Evolutionary conservation across 2,797 vertebrate genomes (phyloP).

Genomic region (Brachyalestes nurse): DNA sequence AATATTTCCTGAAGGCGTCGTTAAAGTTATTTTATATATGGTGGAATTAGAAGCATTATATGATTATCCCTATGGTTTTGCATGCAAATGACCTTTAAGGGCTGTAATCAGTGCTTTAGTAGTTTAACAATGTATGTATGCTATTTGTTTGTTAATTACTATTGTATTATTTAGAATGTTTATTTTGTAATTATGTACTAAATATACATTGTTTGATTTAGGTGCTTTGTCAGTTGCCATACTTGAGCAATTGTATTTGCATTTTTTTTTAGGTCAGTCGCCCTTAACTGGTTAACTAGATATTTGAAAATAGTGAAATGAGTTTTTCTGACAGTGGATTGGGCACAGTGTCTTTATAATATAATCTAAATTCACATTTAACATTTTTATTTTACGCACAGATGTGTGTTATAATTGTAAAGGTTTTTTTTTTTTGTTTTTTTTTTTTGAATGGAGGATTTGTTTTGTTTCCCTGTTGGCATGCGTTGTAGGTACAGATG

Average conservation of each 20-base stretch:
- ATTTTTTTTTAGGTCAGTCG: neutral
- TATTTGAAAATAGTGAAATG: neutral
- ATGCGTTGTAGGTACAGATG: constrained; percentile 2
- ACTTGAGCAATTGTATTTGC: neutral
- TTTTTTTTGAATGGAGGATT: neutral
- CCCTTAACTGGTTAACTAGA: neutral
- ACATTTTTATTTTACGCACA: neutral
- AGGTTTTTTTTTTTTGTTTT: no score
- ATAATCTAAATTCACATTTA: neutral
- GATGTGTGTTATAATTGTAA: neutral
- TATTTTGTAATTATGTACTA: constrained; percentile 29
- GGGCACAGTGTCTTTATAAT: neutral
- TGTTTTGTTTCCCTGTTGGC: constrained; percentile 24
- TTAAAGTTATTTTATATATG: constrained; percentile 60
- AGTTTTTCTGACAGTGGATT: neutral
- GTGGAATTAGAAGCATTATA: constrained; percentile 57
- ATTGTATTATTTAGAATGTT: constrained; percentile 35
- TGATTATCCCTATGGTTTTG: constrained; percentile 58
- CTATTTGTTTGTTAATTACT: constrained; percentile 54
- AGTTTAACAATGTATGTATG: constrained; percentile 50
- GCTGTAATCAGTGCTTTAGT: constrained; percentile 66
- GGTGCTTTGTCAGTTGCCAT: constrained; percentile 51
- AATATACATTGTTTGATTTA: constrained; percentile 45
- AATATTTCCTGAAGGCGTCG: constrained; percentile 64
- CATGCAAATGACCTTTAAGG: constrained; percentile 66